These are phyloP conservation scores for Petrophora chlorosata DNA, from an alignment of 2,888 invertebrate species.

Conservation along the genomic window DNA sequence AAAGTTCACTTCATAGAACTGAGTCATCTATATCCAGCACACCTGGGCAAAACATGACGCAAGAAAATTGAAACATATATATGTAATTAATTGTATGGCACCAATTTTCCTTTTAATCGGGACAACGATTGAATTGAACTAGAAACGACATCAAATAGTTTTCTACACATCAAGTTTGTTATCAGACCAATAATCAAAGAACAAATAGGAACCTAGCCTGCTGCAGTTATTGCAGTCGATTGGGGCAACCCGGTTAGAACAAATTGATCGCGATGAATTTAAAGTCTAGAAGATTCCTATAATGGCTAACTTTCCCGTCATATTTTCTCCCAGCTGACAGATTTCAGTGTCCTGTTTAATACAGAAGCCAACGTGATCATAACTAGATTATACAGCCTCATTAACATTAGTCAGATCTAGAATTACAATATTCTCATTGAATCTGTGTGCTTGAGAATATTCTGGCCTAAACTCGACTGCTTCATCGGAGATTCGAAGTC, in stretches of 20 bases:
- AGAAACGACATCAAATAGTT: too few species aligned
- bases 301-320: not conserved
- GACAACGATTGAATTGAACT: not conserved
- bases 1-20: slow-evolving; percentile 5
- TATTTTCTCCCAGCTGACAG: not conserved
- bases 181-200: too few species aligned
- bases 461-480: slow-evolving; percentile 61
- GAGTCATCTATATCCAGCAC: slow-evolving; percentile 18
- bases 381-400: slow-evolving; percentile 66
- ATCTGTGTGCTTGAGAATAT: slow-evolving; percentile 73
- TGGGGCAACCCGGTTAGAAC: too few species aligned
- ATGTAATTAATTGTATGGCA: too few species aligned
- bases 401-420: slow-evolving; percentile 43
- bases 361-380: slow-evolving; percentile 15
- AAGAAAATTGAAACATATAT: too few species aligned
- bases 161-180: too few species aligned
- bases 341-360: not conserved
- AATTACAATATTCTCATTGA: slow-evolving; percentile 75
- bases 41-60: too few species aligned
- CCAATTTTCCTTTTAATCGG: not conserved
- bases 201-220: too few species aligned
- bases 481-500: slow-evolving; percentile 59
- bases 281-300: too few species aligned
- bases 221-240: too few species aligned
- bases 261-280: too few species aligned